Base-by-base conservation (phyloP, 1,140 invertebrate genomes). In the Neodiprion virginianus region DNA sequence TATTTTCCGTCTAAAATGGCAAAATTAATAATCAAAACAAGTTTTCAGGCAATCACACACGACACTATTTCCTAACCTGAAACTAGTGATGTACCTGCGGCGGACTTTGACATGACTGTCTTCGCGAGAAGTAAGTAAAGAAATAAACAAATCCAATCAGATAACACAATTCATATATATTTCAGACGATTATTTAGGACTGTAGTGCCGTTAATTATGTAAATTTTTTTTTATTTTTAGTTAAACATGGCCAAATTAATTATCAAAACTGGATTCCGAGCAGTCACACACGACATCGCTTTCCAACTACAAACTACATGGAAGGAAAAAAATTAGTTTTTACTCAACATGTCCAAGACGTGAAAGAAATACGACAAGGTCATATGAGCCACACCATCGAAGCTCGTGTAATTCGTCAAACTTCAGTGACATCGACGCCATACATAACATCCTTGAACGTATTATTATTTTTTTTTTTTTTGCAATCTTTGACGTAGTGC, bases 81-180 rank as follows among this genome's bases (percentile, higher is more conserved):
- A 53, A 53, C 50, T 53, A 53, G 17, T 21, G 17, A 21, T 69
- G 14, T 47, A 69, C 40, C 68, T 69, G 48, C n/a, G n/a, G 23
- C n/a, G 68, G 68, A 23, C 67, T 67, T 69, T 69, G 21, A 69
- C 68, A 69, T 69, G 68, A 69, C 68, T 69, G 68, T 69, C 68
- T 69, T 69, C 68, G 48, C 68, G 68, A 69, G 68, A 69, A 23
- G 68, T 69, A 65, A 65, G 61, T 65, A 69, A 69, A 23, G 68
- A 69, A 21, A 69, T 11, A 69, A 69, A 69, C 68, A 21, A 69
- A 69, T 69, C 7, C 40, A 67, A 67, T 67, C 67, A 67, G 40
- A 67, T 67, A 67, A 67, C 67, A 8, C 14, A 67, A 67, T 67
- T 67, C 67, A 67, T 67, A 67, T 67, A 9, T 67, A 67, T 67